These are phyloP conservation scores for Antechinus stuartii DNA, from an alignment of 2,113 vertebrate genomes.

Conservation along the genomic window DNA sequence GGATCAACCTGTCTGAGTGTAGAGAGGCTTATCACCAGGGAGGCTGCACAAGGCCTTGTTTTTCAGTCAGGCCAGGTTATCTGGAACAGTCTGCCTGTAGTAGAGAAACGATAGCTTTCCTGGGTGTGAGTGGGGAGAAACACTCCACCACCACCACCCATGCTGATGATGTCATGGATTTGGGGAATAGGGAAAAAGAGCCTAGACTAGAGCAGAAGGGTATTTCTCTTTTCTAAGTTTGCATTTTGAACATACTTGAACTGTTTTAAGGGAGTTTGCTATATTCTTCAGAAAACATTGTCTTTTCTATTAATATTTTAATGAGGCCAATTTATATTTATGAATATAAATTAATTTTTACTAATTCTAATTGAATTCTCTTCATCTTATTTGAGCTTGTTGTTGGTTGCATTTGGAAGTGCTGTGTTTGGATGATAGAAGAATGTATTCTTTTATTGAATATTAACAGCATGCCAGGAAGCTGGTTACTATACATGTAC, in stretches of 20 bases:
- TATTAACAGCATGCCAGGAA: constrained; percentile 33
- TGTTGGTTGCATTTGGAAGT: constrained; percentile 27
- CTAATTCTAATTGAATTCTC: not conserved
- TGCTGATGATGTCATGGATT: not conserved
- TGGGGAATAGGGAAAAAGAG: not conserved
- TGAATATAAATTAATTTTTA: constrained; percentile 11
- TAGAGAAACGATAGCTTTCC: too few relatives aligned
- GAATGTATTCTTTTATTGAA: constrained; percentile 7
- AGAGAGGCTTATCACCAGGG: not conserved
- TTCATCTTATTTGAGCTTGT: constrained; percentile 31
- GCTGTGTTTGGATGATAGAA: not conserved
- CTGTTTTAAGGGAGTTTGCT: not conserved
- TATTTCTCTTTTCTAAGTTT: constrained; percentile 22
- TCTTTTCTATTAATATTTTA: constrained; percentile 42
- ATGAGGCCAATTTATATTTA: constrained; percentile 3
- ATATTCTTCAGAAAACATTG: not conserved
- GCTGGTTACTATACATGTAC: not conserved
- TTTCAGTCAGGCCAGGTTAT: too few relatives aligned
- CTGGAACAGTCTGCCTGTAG: too few relatives aligned
- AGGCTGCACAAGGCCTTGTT: too few relatives aligned
- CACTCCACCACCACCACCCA: too few relatives aligned
- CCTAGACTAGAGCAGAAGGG: not conserved
- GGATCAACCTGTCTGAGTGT: not conserved
- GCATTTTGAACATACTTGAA: not conserved
- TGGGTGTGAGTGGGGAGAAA: too few relatives aligned